Evolutionary conservation across 2,888 invertebrate genomes (phyloP).

Genomic region (Hirtodrosophila trivittata): DNA sequence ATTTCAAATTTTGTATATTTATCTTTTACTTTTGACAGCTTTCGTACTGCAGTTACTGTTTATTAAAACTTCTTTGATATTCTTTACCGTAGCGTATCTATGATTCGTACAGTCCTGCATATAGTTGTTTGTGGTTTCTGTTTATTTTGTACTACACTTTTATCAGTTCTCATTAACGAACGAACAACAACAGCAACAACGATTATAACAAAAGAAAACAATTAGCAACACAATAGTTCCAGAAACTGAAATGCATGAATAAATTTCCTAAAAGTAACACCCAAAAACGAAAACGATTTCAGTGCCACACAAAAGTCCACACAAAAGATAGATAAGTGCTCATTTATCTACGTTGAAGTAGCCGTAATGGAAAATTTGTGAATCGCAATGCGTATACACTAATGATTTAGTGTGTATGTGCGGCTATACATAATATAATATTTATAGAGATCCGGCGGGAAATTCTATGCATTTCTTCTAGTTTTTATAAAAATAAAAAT

Average conservation of each 20-base stretch:
- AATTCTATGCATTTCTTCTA: slow-evolving; percentile 60
- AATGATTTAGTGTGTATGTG: slow-evolving; percentile 37
- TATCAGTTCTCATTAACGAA: slow-evolving; percentile 52
- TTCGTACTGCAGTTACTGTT: not conserved
- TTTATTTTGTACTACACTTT: slow-evolving; percentile 41
- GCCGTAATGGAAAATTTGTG: slow-evolving; percentile 67
- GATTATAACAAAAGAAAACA: slow-evolving; percentile 60
- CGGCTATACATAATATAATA: slow-evolving; percentile 1
- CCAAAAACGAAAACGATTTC: slow-evolving; percentile 33
- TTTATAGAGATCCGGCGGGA: slow-evolving; percentile 37
- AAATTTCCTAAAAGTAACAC: slow-evolving; percentile 40
- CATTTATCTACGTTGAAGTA: slow-evolving; percentile 32
- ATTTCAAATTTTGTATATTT: not conserved
- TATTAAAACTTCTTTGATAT: too few relatives aligned
- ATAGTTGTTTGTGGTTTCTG: not conserved
- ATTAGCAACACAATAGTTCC: slow-evolving; percentile 56
- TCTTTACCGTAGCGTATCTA: slow-evolving; percentile 14
- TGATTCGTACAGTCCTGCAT: slow-evolving; percentile 4
- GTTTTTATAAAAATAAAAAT: slow-evolving; percentile 53
- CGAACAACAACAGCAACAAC: slow-evolving; percentile 47
- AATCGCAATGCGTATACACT: slow-evolving; percentile 35
- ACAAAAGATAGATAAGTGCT: slow-evolving; percentile 38
- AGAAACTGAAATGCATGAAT: slow-evolving; percentile 49
- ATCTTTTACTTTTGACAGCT: not conserved
- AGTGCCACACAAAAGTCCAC: slow-evolving; percentile 1